Base-by-base conservation (phyloP, 2,888 invertebrate species). In the Agonum fuliginosum region DNA sequence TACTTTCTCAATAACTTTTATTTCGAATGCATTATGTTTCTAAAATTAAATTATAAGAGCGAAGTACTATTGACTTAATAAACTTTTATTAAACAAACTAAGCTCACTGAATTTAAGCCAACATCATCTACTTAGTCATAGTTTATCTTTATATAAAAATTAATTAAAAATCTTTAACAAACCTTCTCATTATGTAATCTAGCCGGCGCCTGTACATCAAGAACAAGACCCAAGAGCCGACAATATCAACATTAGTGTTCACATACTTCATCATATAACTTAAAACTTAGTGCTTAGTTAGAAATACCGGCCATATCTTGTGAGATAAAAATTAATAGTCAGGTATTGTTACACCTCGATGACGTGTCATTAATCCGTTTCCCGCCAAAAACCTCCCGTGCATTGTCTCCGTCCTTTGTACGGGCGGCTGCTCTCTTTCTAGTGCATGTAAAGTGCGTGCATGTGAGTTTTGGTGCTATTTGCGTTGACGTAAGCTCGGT, bases 381-480 rank as follows among this genome's bases (percentile, higher is more conserved):
- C 73, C 73, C 73, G 73, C 73, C 73, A 73, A 73, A 73, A 54
- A 20, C 12, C 51, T 12, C 22, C 12, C 54, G 37, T 51, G 37
- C 54, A 48, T 17, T 54, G 8, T 20, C 19, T 6, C 54, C 20
- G n/a, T 37, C 72, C 19, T 5, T 54, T 12, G 14, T 22, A 6
- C 8, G 34, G n/a, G 12, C 10, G 10, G 12, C 71, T 20, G n/a
- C 20, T 72, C 19, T 54, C 58, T 24, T 20, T 19, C 37, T 73
- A 5, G 6, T 46, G 17, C 46, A 46, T 41, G 17, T 19, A 22
- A 58, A 22, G 20, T 58, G 27, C 6, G 30, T 27, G 27, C 24
- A 54, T 54, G 27, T 12, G 17, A 62, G 30, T 8, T 27, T 62
- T 27, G 37, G 34, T 65, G 37, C 58, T 37, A 22, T n/a, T 58